These are phyloP conservation scores for Drosophila hamatofila DNA, from an alignment of 2,888 invertebrate genomes.

Conservation along the genomic window DNA sequence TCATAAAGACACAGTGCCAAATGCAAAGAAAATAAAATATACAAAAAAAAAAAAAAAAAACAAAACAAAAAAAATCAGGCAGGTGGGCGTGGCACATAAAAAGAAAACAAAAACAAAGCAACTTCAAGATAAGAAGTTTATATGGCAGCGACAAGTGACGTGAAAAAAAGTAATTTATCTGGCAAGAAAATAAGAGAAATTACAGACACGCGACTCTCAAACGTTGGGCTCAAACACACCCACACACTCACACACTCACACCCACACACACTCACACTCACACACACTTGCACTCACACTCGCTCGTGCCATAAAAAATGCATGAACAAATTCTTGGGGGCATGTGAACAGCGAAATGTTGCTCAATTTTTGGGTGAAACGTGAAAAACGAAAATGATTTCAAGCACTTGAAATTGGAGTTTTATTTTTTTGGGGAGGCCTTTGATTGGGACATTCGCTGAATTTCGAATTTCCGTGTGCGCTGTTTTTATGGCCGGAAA, in stretches of 20 bases:
- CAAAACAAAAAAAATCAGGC: background rate
- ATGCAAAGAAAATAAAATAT: conserved; percentile 34
- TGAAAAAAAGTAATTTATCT: conserved; percentile 72
- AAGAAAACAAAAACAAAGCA: conserved; percentile 17
- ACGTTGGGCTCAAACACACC: conserved; percentile 9
- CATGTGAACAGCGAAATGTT: conserved; percentile 47
- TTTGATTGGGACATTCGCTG: conserved; percentile 31
- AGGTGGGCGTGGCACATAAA: conserved; percentile 31
- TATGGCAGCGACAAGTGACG: conserved; percentile 64
- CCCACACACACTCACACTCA: conserved; percentile 12
- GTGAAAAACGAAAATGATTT: conserved; percentile 25
- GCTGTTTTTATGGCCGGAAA: conserved; percentile 57
- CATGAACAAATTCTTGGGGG: conserved; percentile 62
- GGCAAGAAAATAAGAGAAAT: conserved; percentile 26
- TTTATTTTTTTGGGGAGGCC: conserved; percentile 4
- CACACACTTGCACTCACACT: background rate
- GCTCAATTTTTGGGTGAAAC: conserved; percentile 49
- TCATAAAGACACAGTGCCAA: conserved; percentile 36
- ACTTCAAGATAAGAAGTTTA: conserved; percentile 48
- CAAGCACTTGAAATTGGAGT: conserved; percentile 16
- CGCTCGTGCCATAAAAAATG: conserved; percentile 63
- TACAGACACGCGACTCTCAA: conserved; percentile 57
- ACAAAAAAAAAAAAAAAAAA: background rate
- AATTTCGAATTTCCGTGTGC: conserved; percentile 34
- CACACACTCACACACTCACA: conserved; percentile 6